These are phyloP conservation scores for Hirtodrosophila histrioides DNA, from an alignment of 2,888 invertebrate genomes.

Conservation along the genomic window DNA sequence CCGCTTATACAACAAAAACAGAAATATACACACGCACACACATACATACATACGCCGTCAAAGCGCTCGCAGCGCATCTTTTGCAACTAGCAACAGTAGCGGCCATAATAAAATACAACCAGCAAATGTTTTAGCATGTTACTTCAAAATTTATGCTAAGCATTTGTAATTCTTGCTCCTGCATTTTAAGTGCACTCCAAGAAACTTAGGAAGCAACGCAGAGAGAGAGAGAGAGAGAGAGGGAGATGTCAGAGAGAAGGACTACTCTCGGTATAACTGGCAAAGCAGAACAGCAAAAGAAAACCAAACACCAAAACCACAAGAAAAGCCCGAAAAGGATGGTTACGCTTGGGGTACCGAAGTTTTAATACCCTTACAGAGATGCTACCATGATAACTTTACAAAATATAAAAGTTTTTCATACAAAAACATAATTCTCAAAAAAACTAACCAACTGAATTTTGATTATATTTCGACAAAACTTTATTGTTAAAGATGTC, in stretches of 20 bases:
- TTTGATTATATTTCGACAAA: too few relatives aligned
- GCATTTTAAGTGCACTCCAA: too few relatives aligned
- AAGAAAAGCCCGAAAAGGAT: too few relatives aligned
- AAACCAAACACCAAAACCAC: background rate
- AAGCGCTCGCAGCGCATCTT: slow-evolving; percentile 28
- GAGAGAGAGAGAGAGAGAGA: background rate
- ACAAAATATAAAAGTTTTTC: too few relatives aligned
- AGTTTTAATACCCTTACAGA: too few relatives aligned
- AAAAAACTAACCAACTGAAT: too few relatives aligned
- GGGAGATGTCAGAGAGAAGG: background rate
- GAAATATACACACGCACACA: slow-evolving; percentile 2
- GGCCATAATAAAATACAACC: slow-evolving; percentile 31
- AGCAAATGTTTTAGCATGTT: slow-evolving; percentile 17
- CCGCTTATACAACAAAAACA: slow-evolving; percentile 27
- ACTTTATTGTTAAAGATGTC: too few relatives aligned
- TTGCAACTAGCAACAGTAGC: slow-evolving; percentile 37
- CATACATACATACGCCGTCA: too few relatives aligned
- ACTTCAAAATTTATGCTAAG: slow-evolving; percentile 18
- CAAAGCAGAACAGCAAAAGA: slow-evolving; percentile 5
- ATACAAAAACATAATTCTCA: too few relatives aligned
- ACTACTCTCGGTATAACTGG: background rate
- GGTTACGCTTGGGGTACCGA: too few relatives aligned
- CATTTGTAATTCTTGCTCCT: slow-evolving; percentile 11
- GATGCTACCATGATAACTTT: too few relatives aligned
- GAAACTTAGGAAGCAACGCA: background rate